phyloP scores from a whole-genome alignment of 2,888 invertebrate species.

The Cheilosia soror region DNA sequence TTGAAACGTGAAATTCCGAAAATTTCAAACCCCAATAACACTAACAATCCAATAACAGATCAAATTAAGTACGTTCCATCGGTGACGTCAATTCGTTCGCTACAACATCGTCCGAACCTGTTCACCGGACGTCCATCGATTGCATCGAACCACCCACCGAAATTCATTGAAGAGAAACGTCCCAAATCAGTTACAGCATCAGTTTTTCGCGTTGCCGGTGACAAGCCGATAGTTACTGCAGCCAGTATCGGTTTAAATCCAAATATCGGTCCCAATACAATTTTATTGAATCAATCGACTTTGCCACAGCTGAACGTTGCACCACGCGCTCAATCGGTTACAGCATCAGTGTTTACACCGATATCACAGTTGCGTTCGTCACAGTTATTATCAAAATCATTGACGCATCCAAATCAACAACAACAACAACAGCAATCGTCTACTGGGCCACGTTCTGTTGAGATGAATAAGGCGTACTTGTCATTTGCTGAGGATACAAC shows the following conservation, averaged over 20 bases:
- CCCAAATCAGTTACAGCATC: constrained; percentile 83
- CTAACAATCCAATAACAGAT: constrained; percentile 19
- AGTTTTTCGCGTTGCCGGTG: constrained; percentile 79
- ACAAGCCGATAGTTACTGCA: constrained; percentile 33
- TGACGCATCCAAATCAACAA: constrained; percentile 79
- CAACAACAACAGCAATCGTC: constrained; percentile 87
- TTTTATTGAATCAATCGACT: constrained; percentile 68
- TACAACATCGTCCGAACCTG: constrained; percentile 53
- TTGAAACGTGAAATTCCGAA: constrained; percentile 62
- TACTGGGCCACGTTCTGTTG: constrained; percentile 93
- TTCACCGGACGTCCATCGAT: constrained; percentile 18
- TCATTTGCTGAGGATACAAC: constrained; percentile 93
- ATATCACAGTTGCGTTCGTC: constrained; percentile 76
- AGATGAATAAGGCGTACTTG: constrained; percentile 97
- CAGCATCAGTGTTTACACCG: constrained; percentile 80
- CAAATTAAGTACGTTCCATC: constrained; percentile 48
- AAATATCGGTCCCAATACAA: constrained; percentile 47
- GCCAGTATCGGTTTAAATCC: constrained; percentile 34
- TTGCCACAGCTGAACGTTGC: constrained; percentile 76
- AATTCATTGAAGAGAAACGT: constrained; percentile 76
- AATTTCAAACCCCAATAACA: constrained; percentile 11
- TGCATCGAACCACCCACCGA: constrained; percentile 10
- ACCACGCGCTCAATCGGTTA: constrained; percentile 79
- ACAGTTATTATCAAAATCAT: constrained; percentile 43
- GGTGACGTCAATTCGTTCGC: constrained; percentile 46